Conservation (phyloP, 35 echinoderm and acorn worm species). For the Eucidaris tribuloides region DNA sequence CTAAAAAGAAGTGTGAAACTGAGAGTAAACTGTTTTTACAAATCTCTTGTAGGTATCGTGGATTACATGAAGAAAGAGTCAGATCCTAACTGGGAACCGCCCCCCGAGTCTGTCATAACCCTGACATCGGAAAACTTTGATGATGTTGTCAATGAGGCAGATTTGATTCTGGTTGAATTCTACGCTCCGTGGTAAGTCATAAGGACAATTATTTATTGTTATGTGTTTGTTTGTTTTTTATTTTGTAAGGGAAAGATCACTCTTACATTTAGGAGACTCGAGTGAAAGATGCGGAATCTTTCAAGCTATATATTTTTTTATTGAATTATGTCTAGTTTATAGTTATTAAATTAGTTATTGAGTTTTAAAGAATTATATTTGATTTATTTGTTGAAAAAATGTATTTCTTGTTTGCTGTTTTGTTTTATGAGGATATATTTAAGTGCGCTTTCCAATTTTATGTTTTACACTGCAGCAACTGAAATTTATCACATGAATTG, state of each 20-base stretch:
- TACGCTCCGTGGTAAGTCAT: slow-evolving; percentile 87
- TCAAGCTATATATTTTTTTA: neutral
- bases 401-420: neutral
- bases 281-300: neutral
- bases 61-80: slow-evolving; percentile 86
- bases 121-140: slow-evolving; percentile 62
- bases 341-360: neutral
- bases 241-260: neutral
- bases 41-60: slow-evolving; percentile 71
- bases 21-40: neutral
- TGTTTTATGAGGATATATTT: neutral
- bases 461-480: neutral
- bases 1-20: neutral
- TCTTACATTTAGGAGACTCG: too few relatives aligned
- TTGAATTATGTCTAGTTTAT: neutral
- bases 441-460: neutral
- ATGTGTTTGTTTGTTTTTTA: neutral
- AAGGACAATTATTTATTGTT: neutral
- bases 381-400: neutral
- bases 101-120: slow-evolving; percentile 62
- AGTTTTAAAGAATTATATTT: neutral
- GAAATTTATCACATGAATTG: neutral
- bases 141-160: slow-evolving; percentile 59
- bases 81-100: slow-evolving; percentile 88
- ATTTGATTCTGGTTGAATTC: slow-evolving; percentile 78